Base-by-base conservation (phyloP, 1,140 invertebrate genomes). In the Daktulosphaira vitifoliae region DNA sequence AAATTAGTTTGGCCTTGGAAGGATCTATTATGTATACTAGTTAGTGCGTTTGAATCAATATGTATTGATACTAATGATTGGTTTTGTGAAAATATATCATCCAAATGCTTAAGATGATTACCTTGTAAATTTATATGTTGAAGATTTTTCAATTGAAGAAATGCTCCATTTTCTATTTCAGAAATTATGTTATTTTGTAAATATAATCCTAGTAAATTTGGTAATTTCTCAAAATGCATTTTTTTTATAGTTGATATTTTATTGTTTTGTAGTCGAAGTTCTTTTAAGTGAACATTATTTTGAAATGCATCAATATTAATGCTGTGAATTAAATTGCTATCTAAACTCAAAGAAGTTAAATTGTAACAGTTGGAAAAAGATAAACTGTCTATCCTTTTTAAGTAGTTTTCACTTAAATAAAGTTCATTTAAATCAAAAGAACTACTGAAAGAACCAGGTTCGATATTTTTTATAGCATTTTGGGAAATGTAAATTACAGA, bases 191-290 rank as follows among this genome's bases (percentile, higher is more conserved):
- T 95, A 74, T 91, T 89, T 72, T 94, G 88, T 22, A 95, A 77
- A 76, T 92, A 88, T 20, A 95, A 75, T 74, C 93, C 90, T 69
- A 90, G 78, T 1, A 94, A 76, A 11, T 83, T 80, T 0, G 89
- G 85, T 20, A 93, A 73, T 0, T 88, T 84, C 64, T 87, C 84
- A 69, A 95, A 91, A 3, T 92, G 84, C 2, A 86, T 86, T 49
- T 84, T 81, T 22, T 82, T 81, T 66, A 95, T 85, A 49, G 81
- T 80, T 50, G 76, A 78, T 56, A 94, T 80, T 69, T 82, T 81
- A 79, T 95, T 95, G 75, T 90, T 88, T 70, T 93, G 89, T 37
- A 94, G 75, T 42, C 90, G 79, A n/a, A 94, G 82, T 78, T 93
- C 90, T 51, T 84, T 80, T 39, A 94, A 74, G 68, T 84, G 82